Base-by-base conservation (phyloP, 2,113 vertebrate species). In the Anguilla japonica region DNA sequence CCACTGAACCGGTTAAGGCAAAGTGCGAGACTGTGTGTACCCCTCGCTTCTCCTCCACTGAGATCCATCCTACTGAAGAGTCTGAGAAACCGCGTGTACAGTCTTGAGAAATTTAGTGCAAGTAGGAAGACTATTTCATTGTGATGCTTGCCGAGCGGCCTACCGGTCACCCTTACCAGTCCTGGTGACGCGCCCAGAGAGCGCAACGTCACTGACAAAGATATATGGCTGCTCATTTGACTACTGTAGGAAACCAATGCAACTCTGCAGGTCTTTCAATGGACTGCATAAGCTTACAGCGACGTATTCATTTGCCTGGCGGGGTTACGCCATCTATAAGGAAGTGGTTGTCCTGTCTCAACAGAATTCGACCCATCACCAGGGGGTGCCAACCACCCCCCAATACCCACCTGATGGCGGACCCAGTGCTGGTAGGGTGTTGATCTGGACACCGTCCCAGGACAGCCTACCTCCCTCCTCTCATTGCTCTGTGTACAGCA, bases 51-150 rank as follows among this genome's bases (percentile, higher is more conserved):
- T 63, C 18, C 78, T 41, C 84, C n/a, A 67, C 29, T 79, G 79
- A 63, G 29, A 84, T 40, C 56, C 34, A 81, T 9, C 15, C 43
- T 26, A 29, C 81, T 29, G 81, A 82, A 82, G 43, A 60, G 50
- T 34, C 46, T 29, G 26, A 83, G n/a, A 83, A 83, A 34, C n/a
- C 29, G 6, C 16, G 29, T 60, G 34, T 57, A 83, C 50, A 83
- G 79, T 79, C 79, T 83, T 50, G n/a, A 83, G n/a, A 85, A 87
- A 83, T 83, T 84, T 88, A 87, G 86, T 82, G 86, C 71, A 91
- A 91, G 87, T 92, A 94, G 94, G 94, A 95, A 95, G 94, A 95
- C 94, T 93, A 29, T 50, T 50, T 26, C 22, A 8, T 16, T 11
- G 22, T 14, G 26, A 82, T 29, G 81, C 41, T 83, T 16, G 53